A percentile compares a stretch with the other conserved stretches of the same genome.
phyloP scores from a whole-genome alignment of 2,113 vertebrate genomes.

The Ptilorrhoa leucosticta region DNA sequence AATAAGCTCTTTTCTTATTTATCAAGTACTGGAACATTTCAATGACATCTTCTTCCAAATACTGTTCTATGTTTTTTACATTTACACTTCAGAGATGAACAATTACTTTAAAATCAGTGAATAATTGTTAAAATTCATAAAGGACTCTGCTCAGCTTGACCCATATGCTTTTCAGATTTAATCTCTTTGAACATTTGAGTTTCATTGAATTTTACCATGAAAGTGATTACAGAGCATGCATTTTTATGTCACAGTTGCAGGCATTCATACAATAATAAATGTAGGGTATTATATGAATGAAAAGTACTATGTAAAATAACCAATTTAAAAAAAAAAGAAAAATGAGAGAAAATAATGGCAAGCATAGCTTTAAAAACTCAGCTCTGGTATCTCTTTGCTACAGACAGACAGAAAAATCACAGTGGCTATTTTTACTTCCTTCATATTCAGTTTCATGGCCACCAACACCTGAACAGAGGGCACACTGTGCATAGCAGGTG shows the following conservation, averaged over 20 bases:
- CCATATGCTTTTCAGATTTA: not conserved
- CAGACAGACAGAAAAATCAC: not conserved
- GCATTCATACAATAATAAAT: not conserved
- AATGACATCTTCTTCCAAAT: not conserved
- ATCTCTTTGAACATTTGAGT: not conserved
- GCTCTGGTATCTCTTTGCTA: not conserved
- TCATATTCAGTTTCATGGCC: not conserved
- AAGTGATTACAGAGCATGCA: not conserved
- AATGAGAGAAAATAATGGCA: not conserved
- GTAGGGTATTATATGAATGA: not conserved
- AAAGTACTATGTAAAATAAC: not conserved
- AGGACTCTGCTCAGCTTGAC: not conserved
- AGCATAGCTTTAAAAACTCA: not conserved
- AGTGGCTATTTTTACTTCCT: not conserved
- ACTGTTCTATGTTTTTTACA: not conserved
- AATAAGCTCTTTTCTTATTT: conserved; percentile 7
- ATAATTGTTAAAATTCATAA: conserved; percentile 25
- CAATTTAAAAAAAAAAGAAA: not conserved
- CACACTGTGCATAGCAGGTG: not conserved
- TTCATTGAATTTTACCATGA: not conserved
- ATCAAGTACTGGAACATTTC: not conserved
- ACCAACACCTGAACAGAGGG: not conserved
- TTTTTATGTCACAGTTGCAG: conserved; percentile 7
- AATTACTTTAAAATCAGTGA: conserved; percentile 27
- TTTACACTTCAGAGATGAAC: not conserved